Base-by-base conservation (phyloP, 2,888 invertebrate species). In the Meloe dianella region DNA sequence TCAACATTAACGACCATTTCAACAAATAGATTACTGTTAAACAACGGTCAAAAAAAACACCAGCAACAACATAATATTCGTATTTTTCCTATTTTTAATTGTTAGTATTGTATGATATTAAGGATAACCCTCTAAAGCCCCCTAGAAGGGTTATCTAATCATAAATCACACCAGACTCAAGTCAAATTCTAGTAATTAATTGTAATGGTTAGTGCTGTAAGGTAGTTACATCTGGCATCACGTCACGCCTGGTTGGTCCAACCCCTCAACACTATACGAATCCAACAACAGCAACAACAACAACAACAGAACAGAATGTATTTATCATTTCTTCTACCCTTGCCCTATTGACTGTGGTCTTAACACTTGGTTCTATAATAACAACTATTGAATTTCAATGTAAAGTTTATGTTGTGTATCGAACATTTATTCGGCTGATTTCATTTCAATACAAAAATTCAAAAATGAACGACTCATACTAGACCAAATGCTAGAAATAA, bases 331-430 rank as follows among this genome's bases (percentile, higher is more conserved):
- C 71, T 71, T 71, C 66, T 64, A 70, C 70, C 67, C 67, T 68
- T 67, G 56, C 65, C 32, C 57, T 38, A 60, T 61, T 32, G 60
- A 66, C 61, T 70, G 70, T 62, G 70, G 70, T 70, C 67, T 76
- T 73, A 73, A 74, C 75, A 76, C 75, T 74, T 74, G 72, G 75
- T 73, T 67, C 65, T 63, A 70, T 65, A 71, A 65, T 70, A 68
- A 63, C 63, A 63, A 73, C 71, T 72, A 73, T 72, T 70, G 67
- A 63, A 63, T 59, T 24, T 72, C 68, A 76, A 76, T 75, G 66
- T 70, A 67, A 74, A 75, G 76, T 77, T 77, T 77, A 77, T 77
- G 77, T 76, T 74, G 74, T 76, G 76, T 63, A 74, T 77, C 77
- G 65, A 65, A 64, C 70, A 69, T 74, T 76, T 75, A 75, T 74